These are phyloP conservation scores for Anser brachyrhynchus DNA, from an alignment of 2,113 vertebrate species.

Conservation along the genomic window DNA sequence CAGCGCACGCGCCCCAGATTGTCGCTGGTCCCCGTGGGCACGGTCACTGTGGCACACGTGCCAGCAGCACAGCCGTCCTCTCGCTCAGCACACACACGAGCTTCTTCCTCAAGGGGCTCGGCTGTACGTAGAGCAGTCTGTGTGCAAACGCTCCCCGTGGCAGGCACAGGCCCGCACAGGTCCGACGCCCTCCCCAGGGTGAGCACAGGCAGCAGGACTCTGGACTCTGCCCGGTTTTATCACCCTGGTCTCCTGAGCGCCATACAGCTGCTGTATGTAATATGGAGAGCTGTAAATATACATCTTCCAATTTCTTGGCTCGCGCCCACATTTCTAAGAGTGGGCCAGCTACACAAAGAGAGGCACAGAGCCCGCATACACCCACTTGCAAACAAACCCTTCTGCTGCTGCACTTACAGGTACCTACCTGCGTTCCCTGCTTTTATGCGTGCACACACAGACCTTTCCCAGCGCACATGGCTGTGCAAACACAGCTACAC, in stretches of 20 bases:
- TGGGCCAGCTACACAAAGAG: neutral
- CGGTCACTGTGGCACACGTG: neutral
- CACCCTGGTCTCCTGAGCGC: neutral
- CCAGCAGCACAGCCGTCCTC: neutral
- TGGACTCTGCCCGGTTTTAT: neutral
- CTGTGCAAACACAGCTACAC: neutral
- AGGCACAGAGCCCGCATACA: neutral
- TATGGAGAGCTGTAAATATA: neutral
- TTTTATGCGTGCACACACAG: neutral
- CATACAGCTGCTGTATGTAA: neutral
- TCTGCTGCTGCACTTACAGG: neutral
- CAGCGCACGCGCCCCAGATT: fast-evolving
- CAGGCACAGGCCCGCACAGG: neutral
- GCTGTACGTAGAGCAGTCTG: neutral
- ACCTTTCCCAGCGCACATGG: neutral
- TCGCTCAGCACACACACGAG: neutral
- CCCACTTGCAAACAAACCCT: constrained; percentile 2
- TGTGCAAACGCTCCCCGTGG: neutral
- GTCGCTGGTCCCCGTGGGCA: neutral
- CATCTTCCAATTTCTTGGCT: neutral
- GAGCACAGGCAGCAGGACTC: neutral
- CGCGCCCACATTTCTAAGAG: neutral
- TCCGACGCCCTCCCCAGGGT: neutral
- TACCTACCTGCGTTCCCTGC: neutral
- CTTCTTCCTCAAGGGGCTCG: neutral